Conservation (phyloP, 2,113 vertebrate genomes). For the Forbesichthys papilliferus region DNA sequence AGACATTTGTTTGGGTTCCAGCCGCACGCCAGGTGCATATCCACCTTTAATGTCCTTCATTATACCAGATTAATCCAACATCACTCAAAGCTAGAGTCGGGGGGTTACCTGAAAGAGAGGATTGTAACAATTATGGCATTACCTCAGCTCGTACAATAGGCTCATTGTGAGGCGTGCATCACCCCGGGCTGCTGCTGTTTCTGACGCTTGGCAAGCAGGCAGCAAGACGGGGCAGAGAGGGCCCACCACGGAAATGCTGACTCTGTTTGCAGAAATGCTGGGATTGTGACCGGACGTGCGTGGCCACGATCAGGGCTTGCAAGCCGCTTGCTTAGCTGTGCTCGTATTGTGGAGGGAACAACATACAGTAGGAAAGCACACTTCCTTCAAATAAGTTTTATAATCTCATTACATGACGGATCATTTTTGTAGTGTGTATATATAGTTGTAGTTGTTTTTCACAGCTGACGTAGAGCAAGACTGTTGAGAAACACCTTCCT, state of each 20-base stretch:
- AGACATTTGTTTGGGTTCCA: conserved; percentile 3
- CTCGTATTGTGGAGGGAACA: conserved; percentile 29
- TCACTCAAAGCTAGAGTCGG: conserved; percentile 37
- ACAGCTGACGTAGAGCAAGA: background rate
- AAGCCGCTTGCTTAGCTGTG: conserved; percentile 21
- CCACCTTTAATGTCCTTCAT: conserved; percentile 35
- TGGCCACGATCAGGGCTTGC: conserved; percentile 30
- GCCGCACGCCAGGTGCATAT: conserved; percentile 36
- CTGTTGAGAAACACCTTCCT: background rate
- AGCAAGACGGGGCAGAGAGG: conserved; percentile 43
- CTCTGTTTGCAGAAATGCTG: conserved; percentile 67
- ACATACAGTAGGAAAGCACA: background rate
- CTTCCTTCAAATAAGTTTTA: no score
- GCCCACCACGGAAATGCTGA: conserved; percentile 55
- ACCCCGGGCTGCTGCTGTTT: conserved; percentile 53
- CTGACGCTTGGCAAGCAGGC: conserved; percentile 53
- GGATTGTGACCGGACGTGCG: conserved; percentile 59
- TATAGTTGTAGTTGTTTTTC: no score
- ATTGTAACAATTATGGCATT: conserved; percentile 68
- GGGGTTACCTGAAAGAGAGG: conserved; percentile 65
- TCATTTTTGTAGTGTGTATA: background rate
- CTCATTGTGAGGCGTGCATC: conserved; percentile 53
- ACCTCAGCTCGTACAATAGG: conserved; percentile 56
- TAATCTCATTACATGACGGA: conserved; percentile 14
- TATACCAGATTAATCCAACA: conserved; percentile 44